Evolutionary conservation across 2,797 vertebrate genomes (phyloP).

Genomic region (Netta rufina): DNA sequence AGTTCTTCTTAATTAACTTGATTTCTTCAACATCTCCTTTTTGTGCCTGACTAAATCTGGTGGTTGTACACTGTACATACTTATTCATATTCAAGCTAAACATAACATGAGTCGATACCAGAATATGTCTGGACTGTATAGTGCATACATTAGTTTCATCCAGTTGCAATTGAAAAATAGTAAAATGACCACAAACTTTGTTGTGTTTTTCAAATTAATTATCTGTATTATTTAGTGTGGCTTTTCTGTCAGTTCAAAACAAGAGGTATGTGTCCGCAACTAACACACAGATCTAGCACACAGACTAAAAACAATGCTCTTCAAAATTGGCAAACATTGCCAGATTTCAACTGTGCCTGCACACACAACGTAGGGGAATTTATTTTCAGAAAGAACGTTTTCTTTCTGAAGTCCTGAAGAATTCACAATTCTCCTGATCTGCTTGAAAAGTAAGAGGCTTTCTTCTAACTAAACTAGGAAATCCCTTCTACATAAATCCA

Average conservation of each 20-base stretch:
- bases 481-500: neutral
- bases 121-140: neutral
- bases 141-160: neutral
- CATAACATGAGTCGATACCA: neutral
- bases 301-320: neutral
- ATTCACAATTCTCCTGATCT: constrained; percentile 28
- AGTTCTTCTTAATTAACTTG: neutral
- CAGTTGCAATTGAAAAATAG: neutral
- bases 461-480: neutral
- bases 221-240: neutral
- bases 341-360: neutral
- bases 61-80: neutral
- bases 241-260: neutral
- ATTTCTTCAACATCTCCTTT: neutral
- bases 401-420: constrained; percentile 4
- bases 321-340: neutral
- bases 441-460: neutral
- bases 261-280: neutral
- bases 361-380: neutral
- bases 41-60: neutral
- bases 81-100: neutral
- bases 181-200: neutral
- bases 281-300: neutral
- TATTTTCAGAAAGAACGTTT: neutral
- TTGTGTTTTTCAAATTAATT: neutral